phyloP scores from a whole-genome alignment of 2,113 vertebrate species.

The Orientallactaga bullata region DNA sequence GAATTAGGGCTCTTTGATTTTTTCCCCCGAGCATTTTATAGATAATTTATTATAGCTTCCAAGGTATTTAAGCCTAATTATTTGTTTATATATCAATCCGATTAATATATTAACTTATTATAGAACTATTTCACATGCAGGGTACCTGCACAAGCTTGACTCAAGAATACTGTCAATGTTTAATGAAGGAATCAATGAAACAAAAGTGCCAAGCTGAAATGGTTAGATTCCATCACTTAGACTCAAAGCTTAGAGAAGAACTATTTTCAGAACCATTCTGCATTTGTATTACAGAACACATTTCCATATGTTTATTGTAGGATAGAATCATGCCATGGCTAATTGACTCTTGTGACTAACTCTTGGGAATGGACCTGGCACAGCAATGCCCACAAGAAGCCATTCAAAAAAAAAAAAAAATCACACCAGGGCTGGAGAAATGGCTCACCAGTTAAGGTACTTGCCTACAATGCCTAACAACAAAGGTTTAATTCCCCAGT shows the following conservation, averaged over 20 bases:
- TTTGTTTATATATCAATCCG: conserved; percentile 37
- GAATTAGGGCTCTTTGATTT: background rate
- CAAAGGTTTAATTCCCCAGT: too few relatives aligned
- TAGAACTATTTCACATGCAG: background rate
- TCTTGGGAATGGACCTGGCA: background rate
- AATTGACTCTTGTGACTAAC: conserved; percentile 12
- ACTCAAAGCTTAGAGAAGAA: conserved; percentile 39
- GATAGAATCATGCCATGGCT: background rate
- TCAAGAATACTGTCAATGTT: conserved; percentile 24
- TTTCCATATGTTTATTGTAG: conserved; percentile 36
- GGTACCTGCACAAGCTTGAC: background rate
- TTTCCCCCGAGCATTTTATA: conserved; percentile 1
- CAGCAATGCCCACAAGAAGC: background rate
- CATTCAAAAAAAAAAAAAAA: conserved; percentile 50
- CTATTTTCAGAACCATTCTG: background rate
- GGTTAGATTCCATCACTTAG: background rate
- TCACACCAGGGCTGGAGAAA: background rate
- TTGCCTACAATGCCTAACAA: too few relatives aligned
- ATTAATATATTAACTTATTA: conserved; percentile 57
- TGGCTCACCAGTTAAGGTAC: too few relatives aligned
- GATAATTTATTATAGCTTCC: conserved; percentile 6
- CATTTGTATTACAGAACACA: conserved; percentile 1
- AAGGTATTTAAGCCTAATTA: conserved; percentile 50
- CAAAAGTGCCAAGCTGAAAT: background rate
- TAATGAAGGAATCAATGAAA: conserved; percentile 39